Conservation (phyloP, 2,888 invertebrate species). For the Drosophila mulleri region DNA sequence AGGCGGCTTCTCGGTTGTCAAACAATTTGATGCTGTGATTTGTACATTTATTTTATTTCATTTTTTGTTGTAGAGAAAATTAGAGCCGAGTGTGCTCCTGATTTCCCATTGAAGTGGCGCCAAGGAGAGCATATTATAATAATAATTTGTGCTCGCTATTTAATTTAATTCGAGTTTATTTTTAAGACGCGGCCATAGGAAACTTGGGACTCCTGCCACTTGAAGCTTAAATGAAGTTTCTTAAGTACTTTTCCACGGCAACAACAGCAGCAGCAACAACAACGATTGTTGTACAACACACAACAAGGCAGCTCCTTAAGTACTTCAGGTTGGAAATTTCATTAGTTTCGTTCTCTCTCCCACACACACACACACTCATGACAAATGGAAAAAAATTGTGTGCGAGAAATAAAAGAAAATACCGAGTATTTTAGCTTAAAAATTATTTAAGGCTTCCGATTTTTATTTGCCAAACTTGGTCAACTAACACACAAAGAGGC, state of each 20-base stretch:
- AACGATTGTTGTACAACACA: conserved; percentile 27
- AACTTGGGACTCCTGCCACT: conserved; percentile 49
- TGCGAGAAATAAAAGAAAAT: conserved; percentile 39
- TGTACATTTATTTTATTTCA: conserved; percentile 34
- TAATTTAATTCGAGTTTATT: conserved; percentile 73
- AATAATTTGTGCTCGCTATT: conserved; percentile 57
- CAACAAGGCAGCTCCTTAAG: conserved; percentile 36
- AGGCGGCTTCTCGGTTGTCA: conserved; percentile 46
- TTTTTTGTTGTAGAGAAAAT: conserved; percentile 50
- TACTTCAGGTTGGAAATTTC: conserved; percentile 77
- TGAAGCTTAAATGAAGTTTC: conserved; percentile 77
- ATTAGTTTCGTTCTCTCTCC: conserved; percentile 69
- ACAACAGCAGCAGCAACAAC: conserved; percentile 44
- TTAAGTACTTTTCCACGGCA: conserved; percentile 71
- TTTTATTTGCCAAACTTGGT: conserved; percentile 37
- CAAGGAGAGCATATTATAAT: conserved; percentile 43
- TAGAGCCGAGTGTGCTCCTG: conserved; percentile 67
- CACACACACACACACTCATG: conserved; percentile 57
- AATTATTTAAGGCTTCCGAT: conserved; percentile 38
- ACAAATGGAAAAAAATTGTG: conserved; percentile 34
- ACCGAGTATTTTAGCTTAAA: conserved; percentile 27
- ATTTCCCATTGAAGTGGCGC: conserved; percentile 69
- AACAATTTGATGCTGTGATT: conserved; percentile 60
- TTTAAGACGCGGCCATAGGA: conserved; percentile 17
- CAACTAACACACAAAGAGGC: conserved; percentile 38